phyloP scores from a whole-genome alignment of 2,888 invertebrate species.

The Amblyjoppa proteus region DNA sequence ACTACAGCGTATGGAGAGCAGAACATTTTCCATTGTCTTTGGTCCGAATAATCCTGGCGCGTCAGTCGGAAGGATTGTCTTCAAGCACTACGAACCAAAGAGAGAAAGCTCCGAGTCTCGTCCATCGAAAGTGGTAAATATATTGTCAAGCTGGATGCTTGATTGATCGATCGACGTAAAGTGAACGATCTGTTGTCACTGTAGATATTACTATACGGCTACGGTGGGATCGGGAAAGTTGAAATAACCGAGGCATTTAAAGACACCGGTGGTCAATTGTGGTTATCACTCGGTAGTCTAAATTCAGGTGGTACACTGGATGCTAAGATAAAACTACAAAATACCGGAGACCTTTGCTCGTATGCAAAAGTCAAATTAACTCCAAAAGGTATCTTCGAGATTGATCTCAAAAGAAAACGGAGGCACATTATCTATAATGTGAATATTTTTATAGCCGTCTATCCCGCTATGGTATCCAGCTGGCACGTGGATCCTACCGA shows the following conservation, averaged over 20 bases:
- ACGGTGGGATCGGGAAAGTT: conserved; percentile 87
- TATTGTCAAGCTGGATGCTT: background rate
- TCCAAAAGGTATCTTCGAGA: conserved; percentile 79
- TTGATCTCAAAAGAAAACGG: conserved; percentile 7
- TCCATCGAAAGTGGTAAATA: conserved; percentile 73
- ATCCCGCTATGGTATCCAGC: conserved; percentile 79
- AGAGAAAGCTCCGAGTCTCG: conserved; percentile 69
- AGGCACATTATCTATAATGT: background rate
- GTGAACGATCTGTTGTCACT: background rate
- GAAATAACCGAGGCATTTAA: conserved; percentile 86
- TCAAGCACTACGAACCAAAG: conserved; percentile 84
- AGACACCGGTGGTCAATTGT: conserved; percentile 87
- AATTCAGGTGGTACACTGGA: conserved; percentile 85
- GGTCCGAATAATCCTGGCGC: conserved; percentile 86
- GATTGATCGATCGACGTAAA: background rate
- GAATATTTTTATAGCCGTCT: conserved; percentile 75
- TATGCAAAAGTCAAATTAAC: conserved; percentile 84
- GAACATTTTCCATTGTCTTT: conserved; percentile 86
- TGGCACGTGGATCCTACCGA: conserved; percentile 85
- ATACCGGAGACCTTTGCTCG: conserved; percentile 86
- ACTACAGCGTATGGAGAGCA: conserved; percentile 87
- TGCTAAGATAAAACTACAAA: conserved; percentile 86
- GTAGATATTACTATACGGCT: conserved; percentile 86
- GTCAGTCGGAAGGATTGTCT: conserved; percentile 86
- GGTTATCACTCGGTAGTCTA: conserved; percentile 87